A percentile compares a stretch with the other conserved stretches of the same genome.
phyloP scores from a whole-genome alignment of 2,113 vertebrate species.

The Sphaerodactylus townsendi region DNA sequence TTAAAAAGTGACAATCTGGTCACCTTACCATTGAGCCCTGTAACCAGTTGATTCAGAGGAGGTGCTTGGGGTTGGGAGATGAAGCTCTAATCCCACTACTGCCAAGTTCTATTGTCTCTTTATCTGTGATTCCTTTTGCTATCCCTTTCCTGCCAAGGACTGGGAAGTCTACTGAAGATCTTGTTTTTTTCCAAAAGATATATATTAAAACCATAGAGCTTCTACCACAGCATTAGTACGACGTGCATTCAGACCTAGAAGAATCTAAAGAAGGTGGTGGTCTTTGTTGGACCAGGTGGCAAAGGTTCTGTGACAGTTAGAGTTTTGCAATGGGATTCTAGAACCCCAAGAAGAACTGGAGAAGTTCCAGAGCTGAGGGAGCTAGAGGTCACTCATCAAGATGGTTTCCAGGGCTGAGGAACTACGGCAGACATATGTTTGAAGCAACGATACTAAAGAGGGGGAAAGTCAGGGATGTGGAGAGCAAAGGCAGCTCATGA shows the following conservation, averaged over 20 bases:
- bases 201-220: neutral
- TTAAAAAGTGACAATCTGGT: too few species aligned
- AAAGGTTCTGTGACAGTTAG: neutral
- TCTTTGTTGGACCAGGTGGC: neutral
- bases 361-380: neutral
- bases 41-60: too few species aligned
- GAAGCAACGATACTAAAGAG: neutral
- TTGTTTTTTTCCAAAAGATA: neutral
- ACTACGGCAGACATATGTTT: fast-evolving
- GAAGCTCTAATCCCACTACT: too few species aligned
- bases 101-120: too few species aligned
- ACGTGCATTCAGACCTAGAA: neutral
- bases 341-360: neutral
- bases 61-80: too few species aligned
- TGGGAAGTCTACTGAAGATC: too few species aligned
- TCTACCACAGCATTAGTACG: neutral
- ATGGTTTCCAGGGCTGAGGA: neutral
- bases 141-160: too few species aligned
- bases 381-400: too few species aligned
- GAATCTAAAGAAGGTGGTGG: too few species aligned
- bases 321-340: neutral
- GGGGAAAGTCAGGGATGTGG: too few species aligned
- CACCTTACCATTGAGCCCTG: too few species aligned
- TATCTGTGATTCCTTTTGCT: too few species aligned
- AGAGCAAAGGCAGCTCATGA: neutral